These are phyloP conservation scores for Gambusia yucatana DNA, from an alignment of 2,797 vertebrate genomes.

Conservation along the genomic window DNA sequence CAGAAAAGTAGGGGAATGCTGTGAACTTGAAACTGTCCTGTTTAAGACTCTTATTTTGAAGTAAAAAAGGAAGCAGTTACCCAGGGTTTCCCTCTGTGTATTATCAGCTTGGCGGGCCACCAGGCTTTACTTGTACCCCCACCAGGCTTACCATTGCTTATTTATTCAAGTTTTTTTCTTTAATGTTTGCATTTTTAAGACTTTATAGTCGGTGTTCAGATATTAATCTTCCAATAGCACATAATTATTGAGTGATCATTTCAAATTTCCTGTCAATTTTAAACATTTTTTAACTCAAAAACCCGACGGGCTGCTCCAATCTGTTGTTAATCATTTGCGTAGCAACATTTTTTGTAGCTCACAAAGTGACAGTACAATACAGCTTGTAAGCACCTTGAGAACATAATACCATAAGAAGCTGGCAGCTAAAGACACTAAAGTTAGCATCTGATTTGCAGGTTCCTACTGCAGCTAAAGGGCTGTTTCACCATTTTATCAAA, in stretches of 20 bases:
- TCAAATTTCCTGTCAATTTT: no score
- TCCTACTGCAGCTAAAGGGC: background rate
- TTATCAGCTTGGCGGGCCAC: no score
- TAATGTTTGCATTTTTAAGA: no score
- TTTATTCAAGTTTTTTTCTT: no score
- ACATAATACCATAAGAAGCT: background rate
- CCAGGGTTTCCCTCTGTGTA: no score
- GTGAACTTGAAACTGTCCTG: background rate
- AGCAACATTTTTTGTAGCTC: background rate
- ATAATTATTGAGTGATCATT: no score
- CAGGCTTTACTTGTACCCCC: no score
- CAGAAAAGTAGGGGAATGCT: background rate
- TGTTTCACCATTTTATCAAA: background rate
- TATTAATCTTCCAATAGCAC: no score
- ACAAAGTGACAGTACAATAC: background rate
- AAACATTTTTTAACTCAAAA: no score
- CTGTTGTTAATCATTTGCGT: background rate
- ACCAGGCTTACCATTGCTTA: no score
- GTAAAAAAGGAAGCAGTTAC: background rate
- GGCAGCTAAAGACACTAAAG: background rate
- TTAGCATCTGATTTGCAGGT: background rate
- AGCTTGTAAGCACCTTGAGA: background rate
- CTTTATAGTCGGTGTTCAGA: no score
- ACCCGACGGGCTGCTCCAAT: background rate
- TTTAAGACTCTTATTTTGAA: constrained; percentile 3